These are phyloP conservation scores for Linyphia triangularis DNA, from an alignment of 2,888 invertebrate species.

Conservation along the genomic window DNA sequence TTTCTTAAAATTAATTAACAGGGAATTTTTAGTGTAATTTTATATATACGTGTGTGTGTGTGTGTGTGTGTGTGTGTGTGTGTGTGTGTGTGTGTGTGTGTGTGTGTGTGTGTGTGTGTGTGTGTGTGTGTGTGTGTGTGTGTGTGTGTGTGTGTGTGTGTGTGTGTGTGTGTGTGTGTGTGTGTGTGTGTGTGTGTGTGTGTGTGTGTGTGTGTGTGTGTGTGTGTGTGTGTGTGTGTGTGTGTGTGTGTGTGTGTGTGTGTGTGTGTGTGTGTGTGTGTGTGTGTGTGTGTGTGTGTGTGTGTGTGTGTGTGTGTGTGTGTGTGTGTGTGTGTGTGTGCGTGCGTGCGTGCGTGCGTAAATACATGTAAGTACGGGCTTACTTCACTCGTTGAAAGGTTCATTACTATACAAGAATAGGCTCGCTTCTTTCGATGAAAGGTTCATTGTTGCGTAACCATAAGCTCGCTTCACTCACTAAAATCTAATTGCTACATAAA, in stretches of 20 bases:
- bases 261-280: not conserved
- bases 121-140: constrained; percentile 1
- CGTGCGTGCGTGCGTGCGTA: constrained; percentile 2
- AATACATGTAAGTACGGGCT: too few species aligned
- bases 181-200: constrained; percentile 9
- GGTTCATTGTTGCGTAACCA: too few species aligned
- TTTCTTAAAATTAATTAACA: too few species aligned
- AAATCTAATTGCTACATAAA: too few species aligned
- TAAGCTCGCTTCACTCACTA: too few species aligned
- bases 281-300: not conserved
- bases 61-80: constrained; percentile 6
- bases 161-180: not conserved
- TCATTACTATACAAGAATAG: too few species aligned
- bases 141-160: constrained; percentile 5
- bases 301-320: not conserved
- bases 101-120: constrained; percentile 6
- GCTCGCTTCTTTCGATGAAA: too few species aligned
- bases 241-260: not conserved
- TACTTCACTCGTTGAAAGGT: too few species aligned
- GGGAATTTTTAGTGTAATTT: too few species aligned
- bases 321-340: not conserved
- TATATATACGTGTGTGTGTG: not conserved
- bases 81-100: constrained; percentile 4
- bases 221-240: constrained; percentile 9
- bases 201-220: constrained; percentile 9